phyloP scores from a whole-genome alignment of 2,888 invertebrate species.

The Emesis furor region DNA sequence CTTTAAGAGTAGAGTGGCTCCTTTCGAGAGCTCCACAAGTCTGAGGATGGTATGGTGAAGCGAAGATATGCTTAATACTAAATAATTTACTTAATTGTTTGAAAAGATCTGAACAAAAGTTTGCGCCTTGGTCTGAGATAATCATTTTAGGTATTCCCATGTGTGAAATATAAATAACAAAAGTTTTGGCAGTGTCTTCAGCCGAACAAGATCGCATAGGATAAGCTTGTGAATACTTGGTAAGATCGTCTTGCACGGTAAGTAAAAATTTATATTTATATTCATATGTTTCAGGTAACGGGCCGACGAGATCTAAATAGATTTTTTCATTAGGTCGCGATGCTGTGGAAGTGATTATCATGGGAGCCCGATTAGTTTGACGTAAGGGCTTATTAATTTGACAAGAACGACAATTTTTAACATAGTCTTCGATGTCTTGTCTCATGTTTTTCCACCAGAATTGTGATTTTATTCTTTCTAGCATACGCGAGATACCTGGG shows the following conservation, averaged over 20 bases:
- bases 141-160: slow-evolving; percentile 21
- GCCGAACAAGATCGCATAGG: slow-evolving; percentile 24
- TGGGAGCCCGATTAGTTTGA: slow-evolving; percentile 17
- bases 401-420: background rate
- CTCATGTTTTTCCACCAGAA: slow-evolving; percentile 14
- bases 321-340: slow-evolving; percentile 24
- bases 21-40: slow-evolving; percentile 9
- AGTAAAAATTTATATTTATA: slow-evolving; percentile 23
- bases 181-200: background rate
- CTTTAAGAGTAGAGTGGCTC: slow-evolving; percentile 32
- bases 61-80: slow-evolving; percentile 12
- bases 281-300: slow-evolving; percentile 6
- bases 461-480: slow-evolving; percentile 6
- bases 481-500: background rate
- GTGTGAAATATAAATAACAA: slow-evolving; percentile 2
- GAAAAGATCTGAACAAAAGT: slow-evolving; percentile 14
- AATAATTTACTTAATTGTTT: slow-evolving; percentile 8
- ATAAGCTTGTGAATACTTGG: slow-evolving; percentile 15
- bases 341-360: slow-evolving; percentile 26
- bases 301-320: slow-evolving; percentile 19
- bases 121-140: slow-evolving; percentile 11
- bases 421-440: slow-evolving; percentile 8
- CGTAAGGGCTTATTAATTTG: slow-evolving; percentile 3
- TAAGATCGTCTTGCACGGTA: slow-evolving; percentile 18
- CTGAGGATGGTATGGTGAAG: background rate